Conservation (phyloP, 1,140 invertebrate species). For the Leptopilina boulardi region DNA sequence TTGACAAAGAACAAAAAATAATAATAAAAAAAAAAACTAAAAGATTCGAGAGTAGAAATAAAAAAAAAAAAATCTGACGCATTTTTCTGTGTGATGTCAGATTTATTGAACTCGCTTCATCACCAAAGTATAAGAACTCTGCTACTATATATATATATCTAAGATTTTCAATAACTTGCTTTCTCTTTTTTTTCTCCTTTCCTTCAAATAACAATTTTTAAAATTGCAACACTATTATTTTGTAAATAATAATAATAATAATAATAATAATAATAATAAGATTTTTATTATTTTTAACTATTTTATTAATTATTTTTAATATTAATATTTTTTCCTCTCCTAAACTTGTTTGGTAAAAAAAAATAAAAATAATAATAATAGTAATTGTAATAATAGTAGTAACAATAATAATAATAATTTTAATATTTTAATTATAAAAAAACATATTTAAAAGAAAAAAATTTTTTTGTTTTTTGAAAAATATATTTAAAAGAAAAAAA, state of each 20-base stretch:
- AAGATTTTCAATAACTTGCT: background rate
- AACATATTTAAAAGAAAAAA: no score
- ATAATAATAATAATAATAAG: background rate
- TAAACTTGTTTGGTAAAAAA: no score
- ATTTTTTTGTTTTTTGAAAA: no score
- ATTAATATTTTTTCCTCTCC: no score
- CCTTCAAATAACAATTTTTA: background rate
- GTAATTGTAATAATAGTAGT: no score
- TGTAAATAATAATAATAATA: background rate
- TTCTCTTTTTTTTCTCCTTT: background rate
- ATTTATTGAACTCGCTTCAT: conserved; percentile 6
- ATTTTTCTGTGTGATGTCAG: conserved; percentile 23
- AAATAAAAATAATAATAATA: no score
- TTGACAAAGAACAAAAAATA: no score
- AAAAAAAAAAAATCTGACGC: background rate
- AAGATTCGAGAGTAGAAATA: no score
- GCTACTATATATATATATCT: background rate
- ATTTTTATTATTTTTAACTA: background rate
- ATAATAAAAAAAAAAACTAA: background rate
- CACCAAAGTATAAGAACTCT: background rate
- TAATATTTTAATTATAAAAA: no score
- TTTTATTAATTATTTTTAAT: no score
- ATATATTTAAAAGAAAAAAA: no score
- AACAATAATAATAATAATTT: no score
- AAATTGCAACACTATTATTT: background rate